Conservation (phyloP, 2,797 vertebrate species). For the Babyrousa celebensis region DNA sequence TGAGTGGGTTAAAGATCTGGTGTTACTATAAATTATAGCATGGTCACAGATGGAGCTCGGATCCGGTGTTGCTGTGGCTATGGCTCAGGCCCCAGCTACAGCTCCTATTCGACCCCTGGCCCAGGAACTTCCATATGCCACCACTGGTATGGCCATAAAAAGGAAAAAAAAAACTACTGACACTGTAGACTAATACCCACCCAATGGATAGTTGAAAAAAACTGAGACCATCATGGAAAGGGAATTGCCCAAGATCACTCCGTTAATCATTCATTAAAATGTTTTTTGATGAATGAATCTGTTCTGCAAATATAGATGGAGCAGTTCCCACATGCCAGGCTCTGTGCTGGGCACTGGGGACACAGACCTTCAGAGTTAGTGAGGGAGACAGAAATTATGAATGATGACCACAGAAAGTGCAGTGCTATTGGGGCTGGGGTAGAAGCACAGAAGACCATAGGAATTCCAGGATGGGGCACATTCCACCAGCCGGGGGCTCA, state of each 20-base stretch:
- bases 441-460: neutral
- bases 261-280: neutral
- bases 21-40: too few relatives aligned
- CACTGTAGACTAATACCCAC: neutral
- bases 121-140: too few relatives aligned
- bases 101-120: too few relatives aligned
- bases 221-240: neutral
- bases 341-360: neutral
- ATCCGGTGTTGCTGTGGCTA: too few relatives aligned
- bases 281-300: constrained; percentile 51
- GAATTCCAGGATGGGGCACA: neutral
- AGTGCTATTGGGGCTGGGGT: neutral
- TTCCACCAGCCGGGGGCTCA: neutral
- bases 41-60: too few relatives aligned
- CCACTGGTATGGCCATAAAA: too few relatives aligned
- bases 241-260: constrained; percentile 22
- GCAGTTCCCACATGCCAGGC: neutral
- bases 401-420: neutral
- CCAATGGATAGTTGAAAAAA: constrained; percentile 5
- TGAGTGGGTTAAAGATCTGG: too few relatives aligned
- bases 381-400: neutral
- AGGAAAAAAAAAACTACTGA: neutral
- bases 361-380: neutral
- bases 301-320: constrained; percentile 9
- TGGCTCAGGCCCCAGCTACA: too few relatives aligned